Conservation (phyloP, 2,888 invertebrate species). For the Mythimna impura region DNA sequence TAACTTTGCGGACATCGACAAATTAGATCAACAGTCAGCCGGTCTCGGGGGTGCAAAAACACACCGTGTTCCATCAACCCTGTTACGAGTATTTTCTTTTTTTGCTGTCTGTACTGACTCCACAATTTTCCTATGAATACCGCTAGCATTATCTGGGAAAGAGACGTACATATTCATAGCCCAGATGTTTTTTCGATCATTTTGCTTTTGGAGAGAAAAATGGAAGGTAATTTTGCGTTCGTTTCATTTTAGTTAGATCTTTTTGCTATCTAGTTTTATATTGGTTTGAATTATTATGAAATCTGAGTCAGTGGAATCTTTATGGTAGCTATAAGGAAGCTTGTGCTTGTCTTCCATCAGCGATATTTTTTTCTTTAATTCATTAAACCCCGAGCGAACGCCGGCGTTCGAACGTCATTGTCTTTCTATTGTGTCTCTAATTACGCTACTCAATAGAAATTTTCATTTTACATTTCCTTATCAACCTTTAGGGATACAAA, state of each 20-base stretch:
- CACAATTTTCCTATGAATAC: constrained; percentile 71
- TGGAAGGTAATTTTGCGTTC: constrained; percentile 4
- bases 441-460: no score
- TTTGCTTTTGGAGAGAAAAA: constrained; percentile 22
- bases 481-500: constrained; percentile 38
- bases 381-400: no score
- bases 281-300: background rate
- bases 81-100: constrained; percentile 78
- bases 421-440: no score
- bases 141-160: constrained; percentile 63
- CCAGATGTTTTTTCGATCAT: constrained; percentile 15
- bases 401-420: no score
- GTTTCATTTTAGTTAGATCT: constrained; percentile 4
- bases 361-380: constrained; percentile 1
- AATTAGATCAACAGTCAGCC: constrained; percentile 77
- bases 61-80: constrained; percentile 75
- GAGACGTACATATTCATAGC: constrained; percentile 58
- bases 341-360: background rate
- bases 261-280: background rate
- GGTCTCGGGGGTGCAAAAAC: constrained; percentile 72
- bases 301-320: background rate
- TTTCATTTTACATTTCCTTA: constrained; percentile 9
- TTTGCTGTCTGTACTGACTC: constrained; percentile 70
- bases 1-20: constrained; percentile 64
- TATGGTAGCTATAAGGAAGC: background rate